These are phyloP conservation scores for Siderastrea radians DNA, from an alignment of 92 coral and sea anemone genomes.

Conservation along the genomic window DNA sequence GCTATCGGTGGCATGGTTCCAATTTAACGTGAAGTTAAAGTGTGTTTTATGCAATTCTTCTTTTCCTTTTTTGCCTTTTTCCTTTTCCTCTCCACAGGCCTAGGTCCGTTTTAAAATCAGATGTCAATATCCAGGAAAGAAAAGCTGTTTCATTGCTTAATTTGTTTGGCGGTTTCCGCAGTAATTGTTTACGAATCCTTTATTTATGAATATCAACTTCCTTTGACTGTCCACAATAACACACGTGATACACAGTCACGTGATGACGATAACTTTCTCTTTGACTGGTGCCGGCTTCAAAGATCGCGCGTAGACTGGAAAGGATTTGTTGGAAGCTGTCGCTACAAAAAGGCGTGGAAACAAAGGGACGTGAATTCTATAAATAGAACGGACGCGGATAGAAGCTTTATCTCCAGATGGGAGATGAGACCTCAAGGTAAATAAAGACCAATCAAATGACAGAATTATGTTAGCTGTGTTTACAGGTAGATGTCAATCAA, in stretches of 20 bases:
- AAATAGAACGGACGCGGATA: slow-evolving; percentile 46
- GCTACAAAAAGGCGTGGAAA: slow-evolving; percentile 49
- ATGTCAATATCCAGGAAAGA: neutral
- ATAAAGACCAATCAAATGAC: neutral
- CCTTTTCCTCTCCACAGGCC: too few relatives aligned
- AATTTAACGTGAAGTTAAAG: too few relatives aligned
- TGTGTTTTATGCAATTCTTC: too few relatives aligned
- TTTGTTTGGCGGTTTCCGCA: neutral
- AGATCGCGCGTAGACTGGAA: slow-evolving; percentile 69
- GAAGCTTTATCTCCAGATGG: slow-evolving; percentile 52
- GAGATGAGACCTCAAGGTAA: slow-evolving; percentile 62
- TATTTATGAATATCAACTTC: neutral
- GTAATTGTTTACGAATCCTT: neutral
- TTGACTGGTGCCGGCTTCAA: slow-evolving; percentile 70
- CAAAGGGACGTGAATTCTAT: slow-evolving; percentile 35
- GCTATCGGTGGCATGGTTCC: too few relatives aligned
- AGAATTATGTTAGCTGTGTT: too few relatives aligned
- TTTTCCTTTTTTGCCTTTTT: too few relatives aligned
- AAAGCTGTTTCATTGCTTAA: neutral
- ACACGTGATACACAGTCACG: neutral
- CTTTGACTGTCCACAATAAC: neutral
- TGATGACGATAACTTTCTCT: slow-evolving; percentile 22
- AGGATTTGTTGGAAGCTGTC: slow-evolving; percentile 53
- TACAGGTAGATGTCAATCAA: too few relatives aligned
- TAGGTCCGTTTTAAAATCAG: neutral